phyloP scores from a whole-genome alignment of 2,888 invertebrate genomes.

The Chloromyia formosa region DNA sequence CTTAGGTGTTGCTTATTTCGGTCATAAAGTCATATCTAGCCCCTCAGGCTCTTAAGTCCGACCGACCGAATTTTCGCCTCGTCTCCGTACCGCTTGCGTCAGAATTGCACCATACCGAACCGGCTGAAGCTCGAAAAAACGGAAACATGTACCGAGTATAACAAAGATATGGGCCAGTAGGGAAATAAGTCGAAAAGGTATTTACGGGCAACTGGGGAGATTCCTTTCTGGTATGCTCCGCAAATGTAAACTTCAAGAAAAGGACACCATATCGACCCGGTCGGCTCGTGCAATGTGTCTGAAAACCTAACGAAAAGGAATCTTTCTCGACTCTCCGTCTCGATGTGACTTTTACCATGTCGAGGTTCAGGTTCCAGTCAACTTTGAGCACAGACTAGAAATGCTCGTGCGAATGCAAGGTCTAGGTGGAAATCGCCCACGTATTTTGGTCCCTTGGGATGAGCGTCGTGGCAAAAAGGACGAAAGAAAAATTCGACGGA shows the following conservation, averaged over 20 bases:
- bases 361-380: background rate
- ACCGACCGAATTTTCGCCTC: background rate
- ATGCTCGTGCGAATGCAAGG: background rate
- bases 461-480: slow-evolving; percentile 1
- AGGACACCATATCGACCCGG: background rate
- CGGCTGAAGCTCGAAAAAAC: background rate
- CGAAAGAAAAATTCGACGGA: background rate
- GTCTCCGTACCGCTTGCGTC: background rate
- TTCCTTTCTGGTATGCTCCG: slow-evolving; percentile 17
- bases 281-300: background rate
- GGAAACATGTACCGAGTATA: background rate
- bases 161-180: slow-evolving; percentile 37
- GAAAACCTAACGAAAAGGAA: slow-evolving; percentile 5
- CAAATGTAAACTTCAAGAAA: slow-evolving; percentile 1
- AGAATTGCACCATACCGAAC: too few species aligned
- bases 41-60: background rate
- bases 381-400: slow-evolving; percentile 12
- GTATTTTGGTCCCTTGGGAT: background rate
- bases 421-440: background rate
- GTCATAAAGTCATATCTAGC: slow-evolving; percentile 35
- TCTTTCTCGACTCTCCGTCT: background rate
- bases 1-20: slow-evolving; percentile 33
- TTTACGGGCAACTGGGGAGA: slow-evolving; percentile 29
- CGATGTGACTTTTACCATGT: background rate
- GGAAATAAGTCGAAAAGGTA: slow-evolving; percentile 44